phyloP scores from a whole-genome alignment of 2,113 vertebrate genomes.

The Dolichallabes microphthalmus region DNA sequence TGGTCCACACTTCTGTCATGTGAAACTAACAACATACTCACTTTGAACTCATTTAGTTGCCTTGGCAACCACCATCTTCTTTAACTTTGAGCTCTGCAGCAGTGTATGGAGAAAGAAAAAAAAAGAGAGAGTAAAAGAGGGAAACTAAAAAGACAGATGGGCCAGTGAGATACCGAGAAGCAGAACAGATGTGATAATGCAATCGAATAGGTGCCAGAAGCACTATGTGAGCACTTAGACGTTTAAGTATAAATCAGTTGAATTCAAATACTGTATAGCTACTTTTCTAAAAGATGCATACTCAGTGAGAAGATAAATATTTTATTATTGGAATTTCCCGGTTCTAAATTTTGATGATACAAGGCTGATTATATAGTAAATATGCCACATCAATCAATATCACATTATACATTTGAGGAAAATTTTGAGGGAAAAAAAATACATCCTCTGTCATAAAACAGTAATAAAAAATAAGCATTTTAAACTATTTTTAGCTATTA shows the following conservation, averaged over 20 bases:
- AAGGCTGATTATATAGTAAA: neutral
- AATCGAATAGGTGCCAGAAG: neutral
- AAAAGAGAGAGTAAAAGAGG: constrained; percentile 14
- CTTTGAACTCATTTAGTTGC: constrained; percentile 57
- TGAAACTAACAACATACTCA: constrained; percentile 19
- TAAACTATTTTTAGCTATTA: neutral
- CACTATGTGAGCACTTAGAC: neutral
- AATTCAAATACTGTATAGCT: neutral
- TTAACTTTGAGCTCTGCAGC: constrained; percentile 42
- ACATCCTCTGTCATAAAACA: neutral
- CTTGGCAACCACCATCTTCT: constrained; percentile 55
- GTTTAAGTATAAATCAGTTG: neutral
- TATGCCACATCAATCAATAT: neutral
- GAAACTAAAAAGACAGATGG: constrained; percentile 32
- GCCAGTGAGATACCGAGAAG: neutral
- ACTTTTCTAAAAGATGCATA: neutral
- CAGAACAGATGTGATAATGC: neutral
- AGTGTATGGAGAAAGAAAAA: constrained; percentile 36
- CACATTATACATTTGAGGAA: neutral
- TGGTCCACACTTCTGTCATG: neutral
- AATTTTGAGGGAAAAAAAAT: neutral
- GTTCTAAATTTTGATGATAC: neutral
- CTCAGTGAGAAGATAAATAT: neutral
- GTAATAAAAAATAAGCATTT: neutral
- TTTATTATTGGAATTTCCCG: too few relatives aligned